Evolutionary conservation across 2,113 vertebrate species (phyloP).

Genomic region (Dipodomys stephensi): DNA sequence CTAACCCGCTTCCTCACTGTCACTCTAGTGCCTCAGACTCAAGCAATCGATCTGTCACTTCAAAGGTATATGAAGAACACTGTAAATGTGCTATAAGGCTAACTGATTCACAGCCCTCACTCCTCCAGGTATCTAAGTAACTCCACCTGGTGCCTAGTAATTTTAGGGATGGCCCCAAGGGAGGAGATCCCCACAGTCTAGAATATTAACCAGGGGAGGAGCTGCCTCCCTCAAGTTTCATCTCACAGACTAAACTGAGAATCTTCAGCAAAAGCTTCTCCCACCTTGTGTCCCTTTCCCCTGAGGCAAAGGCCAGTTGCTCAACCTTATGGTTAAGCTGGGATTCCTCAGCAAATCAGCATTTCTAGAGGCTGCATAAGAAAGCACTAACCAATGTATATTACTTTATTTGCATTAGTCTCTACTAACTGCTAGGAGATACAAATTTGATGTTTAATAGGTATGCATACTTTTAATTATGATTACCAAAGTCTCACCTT

Average conservation of each 20-base stretch:
- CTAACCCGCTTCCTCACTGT: no score
- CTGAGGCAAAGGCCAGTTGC: neutral
- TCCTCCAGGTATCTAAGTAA: neutral
- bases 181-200: neutral
- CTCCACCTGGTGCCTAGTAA: neutral
- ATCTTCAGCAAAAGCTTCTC: neutral
- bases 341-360: neutral
- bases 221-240: neutral
- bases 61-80: no score
- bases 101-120: neutral
- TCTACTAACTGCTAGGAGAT: neutral
- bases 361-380: neutral
- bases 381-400: neutral
- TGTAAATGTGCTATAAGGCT: no score
- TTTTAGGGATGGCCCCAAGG: neutral
- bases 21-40: no score
- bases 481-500: neutral
- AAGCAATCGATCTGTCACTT: no score
- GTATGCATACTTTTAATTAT: constrained; percentile 19
- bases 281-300: neutral
- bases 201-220: neutral
- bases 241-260: neutral
- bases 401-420: neutral
- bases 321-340: neutral
- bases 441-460: neutral